phyloP scores from a whole-genome alignment of 1,140 invertebrate genomes.

The Berghia stephanieae region DNA sequence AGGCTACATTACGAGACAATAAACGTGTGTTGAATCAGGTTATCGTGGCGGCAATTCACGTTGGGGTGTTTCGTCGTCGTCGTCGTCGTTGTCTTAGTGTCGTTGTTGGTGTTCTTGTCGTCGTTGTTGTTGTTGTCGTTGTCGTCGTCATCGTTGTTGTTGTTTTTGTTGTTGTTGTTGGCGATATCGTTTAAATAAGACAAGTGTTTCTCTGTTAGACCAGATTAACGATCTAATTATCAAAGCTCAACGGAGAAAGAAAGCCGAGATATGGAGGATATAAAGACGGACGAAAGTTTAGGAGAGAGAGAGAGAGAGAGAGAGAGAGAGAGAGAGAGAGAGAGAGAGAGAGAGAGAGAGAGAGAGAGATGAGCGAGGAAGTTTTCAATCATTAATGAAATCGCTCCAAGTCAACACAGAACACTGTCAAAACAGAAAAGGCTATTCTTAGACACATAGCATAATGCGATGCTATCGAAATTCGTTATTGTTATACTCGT shows the following conservation, averaged over 20 bases:
- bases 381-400: too few species aligned
- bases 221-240: neutral
- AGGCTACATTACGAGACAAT: too few species aligned
- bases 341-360: neutral
- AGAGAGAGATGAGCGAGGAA: constrained; percentile 1
- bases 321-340: constrained; percentile 5
- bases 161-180: constrained; percentile 12
- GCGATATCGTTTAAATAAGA: neutral
- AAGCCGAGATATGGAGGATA: neutral
- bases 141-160: neutral
- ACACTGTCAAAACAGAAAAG: too few species aligned
- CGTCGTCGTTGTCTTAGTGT: too few species aligned
- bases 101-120: neutral
- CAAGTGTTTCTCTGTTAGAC: too few species aligned
- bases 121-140: constrained; percentile 14
- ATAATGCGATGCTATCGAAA: too few species aligned
- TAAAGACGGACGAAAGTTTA: neutral
- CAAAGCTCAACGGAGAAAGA: neutral
- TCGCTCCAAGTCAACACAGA: too few species aligned
- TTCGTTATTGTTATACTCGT: too few species aligned
- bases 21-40: too few species aligned
- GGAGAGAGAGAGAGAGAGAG: neutral
- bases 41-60: too few species aligned
- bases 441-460: too few species aligned
- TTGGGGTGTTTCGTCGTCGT: too few species aligned